Evolutionary conservation across 2,888 invertebrate species (phyloP), one percentile per base, ranked within the genome.

Genomic region (Drosophila nigritarsus): DNA sequence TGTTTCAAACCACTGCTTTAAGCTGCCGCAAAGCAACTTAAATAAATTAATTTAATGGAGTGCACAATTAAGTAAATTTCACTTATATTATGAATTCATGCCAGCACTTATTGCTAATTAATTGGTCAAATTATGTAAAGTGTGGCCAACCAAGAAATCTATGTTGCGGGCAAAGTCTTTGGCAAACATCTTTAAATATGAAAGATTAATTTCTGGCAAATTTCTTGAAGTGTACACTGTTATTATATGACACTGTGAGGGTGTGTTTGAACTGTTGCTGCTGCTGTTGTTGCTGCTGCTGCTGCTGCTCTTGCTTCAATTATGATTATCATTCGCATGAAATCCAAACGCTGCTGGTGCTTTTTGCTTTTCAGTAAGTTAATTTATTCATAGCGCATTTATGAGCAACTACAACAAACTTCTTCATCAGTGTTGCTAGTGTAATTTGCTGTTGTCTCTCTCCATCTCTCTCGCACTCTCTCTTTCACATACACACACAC

Each of bases 311-410:
- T 62, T 75, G 77, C 87, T 62, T 76, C 81, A 89, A 89, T 89
- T 87, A 89, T 83, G 78, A 83, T 87, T 87, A 87, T 89, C 89
- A 81, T 78, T 87, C 73, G 75, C 79, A 75, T 78, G 73, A 75
- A 81, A 89, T 89, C 89, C 83, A 84, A 87, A 83, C 71, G 66
- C 50, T 64, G 65, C 58, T 50, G 68, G 63, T 70, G 83, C 65
- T 60, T 54, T 80, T 69, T 68, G 80, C 73, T 69, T 75, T 80
- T 83, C 80, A 74, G 76, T 75, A 64, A 87, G 78, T 83, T 87
- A 89, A 89, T 87, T 87, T 89, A 87, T 87, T 87, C 87, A 87
- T 89, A 80, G 75, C 89, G 73, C 89, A 88, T 83, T 85, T 85
- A 88, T 85, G 85, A 85, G 83, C 72, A 86, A 80, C 81, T 74